Base-by-base conservation (phyloP, 2,888 invertebrate species). In the Cephus runcator region DNA sequence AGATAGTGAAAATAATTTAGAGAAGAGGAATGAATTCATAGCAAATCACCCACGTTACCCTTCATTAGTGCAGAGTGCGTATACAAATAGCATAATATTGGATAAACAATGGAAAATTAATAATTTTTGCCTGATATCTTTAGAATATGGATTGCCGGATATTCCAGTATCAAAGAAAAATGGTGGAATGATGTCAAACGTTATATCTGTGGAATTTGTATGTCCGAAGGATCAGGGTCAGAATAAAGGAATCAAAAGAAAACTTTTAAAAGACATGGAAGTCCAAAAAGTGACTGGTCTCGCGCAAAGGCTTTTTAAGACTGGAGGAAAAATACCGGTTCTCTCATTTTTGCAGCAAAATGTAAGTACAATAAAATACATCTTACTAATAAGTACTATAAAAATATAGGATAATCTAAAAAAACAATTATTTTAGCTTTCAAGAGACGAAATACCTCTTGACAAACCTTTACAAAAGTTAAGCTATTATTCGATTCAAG, bases 81-180 rank as follows among this genome's bases (percentile, higher is more conserved):
- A 74, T n/a, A 15, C 35, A 36, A 68, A 68, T 69, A 30, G 23
- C 31, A 23, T 68, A 33, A 34, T 76, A 68, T n/a, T 74, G 12
- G 34, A 11, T 4, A 30, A n/a, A 23, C 75, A 69, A 23, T 30
- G 34, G 0, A 76, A 35, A 75, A 69, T 69, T 74, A 69, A 34
- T 73, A 56, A 77, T 79, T 75, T 69, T 78, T 76, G 81, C 75
- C n/a, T 75, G 75, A 75, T 40, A 73, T 83, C 92, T 93, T 75
- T 92, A 98, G 97, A 94, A 92, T 96, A 96, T 92, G 98, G 98
- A 79, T 94, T 95, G 30, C 96, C 97, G 12, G 97, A 97, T 83
- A 94, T 94, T 0, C 94, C 97, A 80, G 94, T 95, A 83, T 95
- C 95, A 34, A 95, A 95, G 85, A 92, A 96, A 33, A 93, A 97